A percentile compares a stretch with the other conserved stretches of the same genome.
Evolutionary conservation across 1,140 invertebrate species (phyloP).

Genomic region (Charaxes varanes): DNA sequence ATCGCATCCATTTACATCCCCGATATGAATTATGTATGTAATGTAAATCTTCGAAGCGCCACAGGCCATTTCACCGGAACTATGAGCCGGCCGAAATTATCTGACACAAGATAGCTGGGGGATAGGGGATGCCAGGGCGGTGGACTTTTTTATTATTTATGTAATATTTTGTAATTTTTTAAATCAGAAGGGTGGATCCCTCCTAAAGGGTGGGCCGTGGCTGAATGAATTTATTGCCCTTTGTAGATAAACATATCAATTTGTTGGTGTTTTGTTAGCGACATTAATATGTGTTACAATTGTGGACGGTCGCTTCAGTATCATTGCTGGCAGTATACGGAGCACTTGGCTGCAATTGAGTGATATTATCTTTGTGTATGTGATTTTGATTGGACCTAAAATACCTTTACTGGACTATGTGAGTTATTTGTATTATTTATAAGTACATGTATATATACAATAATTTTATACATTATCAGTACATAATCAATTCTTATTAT

Average conservation of each 20-base stretch:
- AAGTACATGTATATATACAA: too few species aligned
- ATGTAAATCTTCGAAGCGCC: slow-evolving; percentile 44
- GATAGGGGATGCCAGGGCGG: slow-evolving; percentile 20
- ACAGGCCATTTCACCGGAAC: slow-evolving; percentile 62
- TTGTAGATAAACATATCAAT: slow-evolving; percentile 74
- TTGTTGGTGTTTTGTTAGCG: slow-evolving; percentile 69
- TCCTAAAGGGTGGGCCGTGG: slow-evolving; percentile 63
- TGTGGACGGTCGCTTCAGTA: slow-evolving; percentile 45
- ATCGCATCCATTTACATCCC: too few species aligned
- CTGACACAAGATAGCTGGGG: slow-evolving; percentile 34
- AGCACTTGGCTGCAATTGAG: slow-evolving; percentile 25
- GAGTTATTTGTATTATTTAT: not conserved
- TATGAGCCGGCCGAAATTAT: slow-evolving; percentile 59
- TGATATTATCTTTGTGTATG: slow-evolving; percentile 8
- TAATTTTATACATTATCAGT: too few species aligned
- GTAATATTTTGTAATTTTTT: slow-evolving; percentile 72
- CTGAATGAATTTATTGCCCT: slow-evolving; percentile 68
- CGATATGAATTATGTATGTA: slow-evolving; percentile 55
- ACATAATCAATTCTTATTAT: too few species aligned
- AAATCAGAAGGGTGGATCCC: slow-evolving; percentile 67
- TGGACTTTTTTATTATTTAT: slow-evolving; percentile 64
- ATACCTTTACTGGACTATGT: not conserved
- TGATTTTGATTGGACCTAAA: slow-evolving; percentile 1
- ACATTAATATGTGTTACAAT: slow-evolving; percentile 64
- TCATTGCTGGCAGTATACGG: slow-evolving; percentile 38